Evolutionary conservation across 2,113 vertebrate genomes (phyloP), one percentile per base, ranked within the genome.

Genomic region (Sclerurus mexicanus): DNA sequence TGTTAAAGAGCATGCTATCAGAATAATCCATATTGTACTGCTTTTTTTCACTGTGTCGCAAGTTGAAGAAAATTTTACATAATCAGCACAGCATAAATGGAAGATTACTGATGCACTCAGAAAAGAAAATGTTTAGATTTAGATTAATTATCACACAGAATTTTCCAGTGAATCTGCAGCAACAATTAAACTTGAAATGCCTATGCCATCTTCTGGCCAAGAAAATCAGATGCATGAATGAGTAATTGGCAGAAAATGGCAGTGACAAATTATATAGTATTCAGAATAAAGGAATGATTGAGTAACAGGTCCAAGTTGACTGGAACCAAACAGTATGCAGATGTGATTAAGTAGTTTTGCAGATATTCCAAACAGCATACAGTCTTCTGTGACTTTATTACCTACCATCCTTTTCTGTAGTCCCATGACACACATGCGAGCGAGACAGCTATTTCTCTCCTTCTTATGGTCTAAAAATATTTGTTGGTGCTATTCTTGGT

Each of bases 141-240:
- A 71, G 50, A 87, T 73, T 77, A 95, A 85, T 85, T 77, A 80
- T 71, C 59, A 86, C 28, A 84, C 21, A 91, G 75, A 83, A 85
- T 46, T n/a, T 90, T 88, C 47, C 82, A 93, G 56, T 30, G 40
- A 74, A 86, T 33, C 85, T 93, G 47, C 9, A 90, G 72, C 67
- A 91, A 69, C 63, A 80, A 90, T 90, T 91, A 89, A 94, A 91
- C 85, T 95, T 96, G 89, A 96, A 96, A 96, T 94, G 71, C 72
- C 67, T 94, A 37, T 96, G 93, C 92, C 94, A 94, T 86, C 96
- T 96, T 93, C 90, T 93, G 87, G 90, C 78, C 85, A 86, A 88
- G 68, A 85, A 93, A 94, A 91, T 93, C 69, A 90, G 79, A 91
- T 14, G 25, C 81, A 59, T 52, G 85, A 71, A 82, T 82, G 47